A percentile compares a stretch with the other conserved stretches of the same genome.
These are phyloP conservation scores for Scaptomyza caliginosa DNA, from an alignment of 2,888 invertebrate species.

Conservation along the genomic window DNA sequence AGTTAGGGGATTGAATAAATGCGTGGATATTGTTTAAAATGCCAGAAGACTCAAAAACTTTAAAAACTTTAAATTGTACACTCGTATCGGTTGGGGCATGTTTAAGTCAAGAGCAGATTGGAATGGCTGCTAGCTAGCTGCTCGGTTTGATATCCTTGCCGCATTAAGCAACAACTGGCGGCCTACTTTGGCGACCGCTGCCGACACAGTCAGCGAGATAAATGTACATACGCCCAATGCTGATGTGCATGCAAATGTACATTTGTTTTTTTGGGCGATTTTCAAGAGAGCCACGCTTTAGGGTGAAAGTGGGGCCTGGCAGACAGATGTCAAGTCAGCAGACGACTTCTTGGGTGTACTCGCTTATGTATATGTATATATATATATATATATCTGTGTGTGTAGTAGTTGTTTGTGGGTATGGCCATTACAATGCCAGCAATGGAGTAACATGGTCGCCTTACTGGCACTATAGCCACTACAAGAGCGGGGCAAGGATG, in stretches of 20 bases:
- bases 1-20: not conserved
- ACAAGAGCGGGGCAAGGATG: constrained; percentile 28
- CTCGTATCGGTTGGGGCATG: not conserved
- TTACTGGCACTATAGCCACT: constrained; percentile 56
- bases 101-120: not conserved
- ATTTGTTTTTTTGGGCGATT: constrained; percentile 60
- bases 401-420: constrained; percentile 32
- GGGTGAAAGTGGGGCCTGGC: constrained; percentile 16
- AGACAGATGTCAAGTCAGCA: constrained; percentile 78
- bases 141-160: constrained; percentile 39
- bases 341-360: constrained; percentile 48
- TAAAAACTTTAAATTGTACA: not conserved
- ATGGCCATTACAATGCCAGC: constrained; percentile 38
- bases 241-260: constrained; percentile 78
- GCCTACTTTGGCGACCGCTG: constrained; percentile 45
- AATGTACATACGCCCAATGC: constrained; percentile 70
- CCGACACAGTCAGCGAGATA: constrained; percentile 61
- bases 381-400: constrained; percentile 12
- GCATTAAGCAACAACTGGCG: constrained; percentile 59
- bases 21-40: not conserved
- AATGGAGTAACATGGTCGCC: constrained; percentile 54
- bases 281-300: constrained; percentile 34
- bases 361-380: constrained; percentile 8
- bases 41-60: too few species aligned
- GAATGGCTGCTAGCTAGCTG: not conserved